Conservation (phyloP, 2,113 vertebrate species). For the Lucifuga dentata region DNA sequence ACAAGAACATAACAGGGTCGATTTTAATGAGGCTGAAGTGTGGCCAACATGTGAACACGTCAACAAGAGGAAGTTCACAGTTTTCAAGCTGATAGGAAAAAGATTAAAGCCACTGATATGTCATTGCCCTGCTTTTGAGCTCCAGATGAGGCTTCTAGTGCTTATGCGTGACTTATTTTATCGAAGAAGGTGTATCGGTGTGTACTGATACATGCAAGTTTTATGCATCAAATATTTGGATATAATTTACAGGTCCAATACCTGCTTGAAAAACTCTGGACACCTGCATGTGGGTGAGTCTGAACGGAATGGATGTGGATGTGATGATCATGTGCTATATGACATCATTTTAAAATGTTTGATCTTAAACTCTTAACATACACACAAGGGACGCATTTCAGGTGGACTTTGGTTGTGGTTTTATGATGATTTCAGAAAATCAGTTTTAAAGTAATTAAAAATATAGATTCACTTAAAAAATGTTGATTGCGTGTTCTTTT, state of each 20-base stretch:
- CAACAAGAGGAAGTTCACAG: constrained; percentile 47
- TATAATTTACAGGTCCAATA: constrained; percentile 65
- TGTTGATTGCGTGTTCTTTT: background rate
- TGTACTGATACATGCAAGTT: constrained; percentile 41
- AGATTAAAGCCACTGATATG: constrained; percentile 12
- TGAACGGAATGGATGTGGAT: constrained; percentile 8
- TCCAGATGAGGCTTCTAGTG: constrained; percentile 25
- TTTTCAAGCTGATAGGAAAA: constrained; percentile 11
- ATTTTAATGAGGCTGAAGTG: background rate
- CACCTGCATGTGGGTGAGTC: constrained; percentile 76
- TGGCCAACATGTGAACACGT: constrained; percentile 13
- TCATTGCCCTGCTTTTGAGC: background rate
- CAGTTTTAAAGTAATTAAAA: too few species aligned
- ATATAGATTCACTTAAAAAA: too few species aligned
- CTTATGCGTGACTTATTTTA: constrained; percentile 23
- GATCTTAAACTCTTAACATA: background rate
- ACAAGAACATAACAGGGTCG: background rate
- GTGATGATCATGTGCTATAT: background rate
- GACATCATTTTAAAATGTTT: background rate
- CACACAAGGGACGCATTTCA: background rate
- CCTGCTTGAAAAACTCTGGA: constrained; percentile 36
- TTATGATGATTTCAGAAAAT: too few species aligned
- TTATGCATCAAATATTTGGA: background rate
- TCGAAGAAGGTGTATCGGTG: too few species aligned
- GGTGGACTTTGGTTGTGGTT: too few species aligned